phyloP scores from a whole-genome alignment of 2,888 invertebrate genomes.

The Rambutsinella grinnellia region DNA sequence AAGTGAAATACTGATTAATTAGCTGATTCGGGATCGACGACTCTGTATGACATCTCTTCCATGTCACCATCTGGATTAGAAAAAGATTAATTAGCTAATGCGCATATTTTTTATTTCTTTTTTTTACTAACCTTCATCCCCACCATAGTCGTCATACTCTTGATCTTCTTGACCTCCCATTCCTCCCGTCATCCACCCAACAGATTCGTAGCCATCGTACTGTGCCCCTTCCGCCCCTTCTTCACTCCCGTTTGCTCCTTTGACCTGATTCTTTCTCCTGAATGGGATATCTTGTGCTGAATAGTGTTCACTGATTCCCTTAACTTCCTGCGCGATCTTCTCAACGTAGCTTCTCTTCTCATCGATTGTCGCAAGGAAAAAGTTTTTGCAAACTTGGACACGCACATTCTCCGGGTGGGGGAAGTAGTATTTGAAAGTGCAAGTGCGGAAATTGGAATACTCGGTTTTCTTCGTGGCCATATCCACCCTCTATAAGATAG shows the following conservation, averaged over 20 bases:
- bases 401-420: slow-evolving; percentile 59
- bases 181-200: slow-evolving; percentile 55
- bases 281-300: slow-evolving; percentile 57
- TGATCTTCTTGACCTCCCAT: slow-evolving; percentile 32
- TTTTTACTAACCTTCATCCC: slow-evolving; percentile 20
- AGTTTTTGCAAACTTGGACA: slow-evolving; percentile 61
- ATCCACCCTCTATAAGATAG: slow-evolving; percentile 56
- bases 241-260: slow-evolving; percentile 28
- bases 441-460: slow-evolving; percentile 61
- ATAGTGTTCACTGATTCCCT: slow-evolving; percentile 53
- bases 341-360: slow-evolving; percentile 60
- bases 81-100: too few species aligned
- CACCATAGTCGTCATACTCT: slow-evolving; percentile 21
- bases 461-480: slow-evolving; percentile 61
- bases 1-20: not conserved
- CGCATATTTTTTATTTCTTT: too few species aligned
- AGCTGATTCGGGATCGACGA: not conserved
- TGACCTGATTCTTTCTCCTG: slow-evolving; percentile 55
- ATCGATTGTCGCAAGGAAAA: slow-evolving; percentile 61
- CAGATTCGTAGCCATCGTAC: slow-evolving; percentile 30
- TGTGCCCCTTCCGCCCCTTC: slow-evolving; percentile 1
- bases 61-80: slow-evolving; percentile 17
- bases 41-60: too few species aligned
- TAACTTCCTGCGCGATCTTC: slow-evolving; percentile 58
- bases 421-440: slow-evolving; percentile 62